A percentile compares a stretch with the other conserved stretches of the same genome.
Evolutionary conservation across 2,888 invertebrate genomes (phyloP).

Genomic region (Dione vanillae): DNA sequence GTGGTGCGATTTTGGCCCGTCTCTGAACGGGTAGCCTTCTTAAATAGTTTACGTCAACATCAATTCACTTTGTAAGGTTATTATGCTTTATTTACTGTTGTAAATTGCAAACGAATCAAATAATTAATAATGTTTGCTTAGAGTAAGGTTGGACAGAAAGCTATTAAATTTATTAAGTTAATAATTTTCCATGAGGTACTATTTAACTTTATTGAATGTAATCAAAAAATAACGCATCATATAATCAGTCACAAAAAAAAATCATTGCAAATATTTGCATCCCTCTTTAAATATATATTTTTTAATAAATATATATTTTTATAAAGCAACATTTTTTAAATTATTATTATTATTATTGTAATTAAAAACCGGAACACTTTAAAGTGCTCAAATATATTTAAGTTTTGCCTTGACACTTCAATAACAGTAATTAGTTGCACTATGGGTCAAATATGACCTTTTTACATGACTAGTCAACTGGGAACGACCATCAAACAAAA

Average conservation of each 20-base stretch:
- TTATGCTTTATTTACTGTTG: constrained; percentile 41
- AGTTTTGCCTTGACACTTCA: constrained; percentile 71
- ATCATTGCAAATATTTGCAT: too few relatives aligned
- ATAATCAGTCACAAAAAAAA: too few relatives aligned
- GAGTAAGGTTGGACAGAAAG: constrained; percentile 32
- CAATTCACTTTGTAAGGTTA: constrained; percentile 78
- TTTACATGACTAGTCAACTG: constrained; percentile 78
- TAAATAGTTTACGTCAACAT: constrained; percentile 73
- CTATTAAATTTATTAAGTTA: not conserved
- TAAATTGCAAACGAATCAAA: constrained; percentile 44
- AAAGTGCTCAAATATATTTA: constrained; percentile 14
- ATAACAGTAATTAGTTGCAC: constrained; percentile 62
- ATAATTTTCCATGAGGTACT: not conserved
- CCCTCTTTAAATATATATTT: too few relatives aligned
- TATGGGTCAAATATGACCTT: constrained; percentile 63
- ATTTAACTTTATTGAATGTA: too few relatives aligned
- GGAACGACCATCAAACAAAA: constrained; percentile 54
- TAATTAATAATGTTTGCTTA: constrained; percentile 24
- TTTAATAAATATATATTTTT: too few relatives aligned
- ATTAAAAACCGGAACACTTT: constrained; percentile 12
- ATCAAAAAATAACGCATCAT: too few relatives aligned
- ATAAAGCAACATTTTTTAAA: too few relatives aligned
- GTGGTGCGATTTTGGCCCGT: constrained; percentile 69
- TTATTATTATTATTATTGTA: too few relatives aligned
- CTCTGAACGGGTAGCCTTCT: constrained; percentile 68